Conservation (phyloP, 2,888 invertebrate genomes). For the Yponomeuta sedellus region DNA sequence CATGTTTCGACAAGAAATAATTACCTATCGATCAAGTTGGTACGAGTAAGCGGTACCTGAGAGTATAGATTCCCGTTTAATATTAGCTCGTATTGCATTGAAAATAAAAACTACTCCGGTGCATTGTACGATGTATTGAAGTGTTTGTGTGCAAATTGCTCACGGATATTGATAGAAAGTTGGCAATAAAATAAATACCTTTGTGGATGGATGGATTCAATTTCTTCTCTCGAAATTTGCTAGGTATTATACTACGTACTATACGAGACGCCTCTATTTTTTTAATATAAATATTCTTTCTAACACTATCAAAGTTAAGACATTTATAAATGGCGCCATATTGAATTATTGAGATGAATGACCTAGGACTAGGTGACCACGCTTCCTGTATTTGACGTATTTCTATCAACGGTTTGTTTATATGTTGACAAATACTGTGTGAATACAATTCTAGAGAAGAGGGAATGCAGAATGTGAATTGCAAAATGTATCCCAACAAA, state of each 20-base stretch:
- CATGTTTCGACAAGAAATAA: slow-evolving; percentile 2
- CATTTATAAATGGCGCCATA: too few species aligned
- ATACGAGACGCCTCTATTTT: too few species aligned
- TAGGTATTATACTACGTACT: background rate
- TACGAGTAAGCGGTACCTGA: background rate
- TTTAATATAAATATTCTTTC: too few species aligned
- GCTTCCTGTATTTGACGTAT: too few species aligned
- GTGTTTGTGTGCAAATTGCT: background rate
- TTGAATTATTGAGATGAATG: too few species aligned
- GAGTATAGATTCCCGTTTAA: background rate
- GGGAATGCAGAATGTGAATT: too few species aligned
- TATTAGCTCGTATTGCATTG: background rate
- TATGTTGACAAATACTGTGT: too few species aligned
- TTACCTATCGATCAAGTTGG: slow-evolving; percentile 5
- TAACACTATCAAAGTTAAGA: too few species aligned
- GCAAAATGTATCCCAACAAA: too few species aligned
- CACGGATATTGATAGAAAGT: slow-evolving; percentile 3
- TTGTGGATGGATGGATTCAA: background rate
- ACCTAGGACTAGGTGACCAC: too few species aligned
- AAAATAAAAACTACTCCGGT: background rate
- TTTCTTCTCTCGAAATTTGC: background rate
- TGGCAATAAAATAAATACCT: background rate
- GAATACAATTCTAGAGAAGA: too few species aligned
- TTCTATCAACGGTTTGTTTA: too few species aligned
- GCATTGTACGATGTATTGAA: background rate